These are phyloP conservation scores for Poeciliopsis retropinna DNA, from an alignment of 2,113 vertebrate species.

Conservation along the genomic window DNA sequence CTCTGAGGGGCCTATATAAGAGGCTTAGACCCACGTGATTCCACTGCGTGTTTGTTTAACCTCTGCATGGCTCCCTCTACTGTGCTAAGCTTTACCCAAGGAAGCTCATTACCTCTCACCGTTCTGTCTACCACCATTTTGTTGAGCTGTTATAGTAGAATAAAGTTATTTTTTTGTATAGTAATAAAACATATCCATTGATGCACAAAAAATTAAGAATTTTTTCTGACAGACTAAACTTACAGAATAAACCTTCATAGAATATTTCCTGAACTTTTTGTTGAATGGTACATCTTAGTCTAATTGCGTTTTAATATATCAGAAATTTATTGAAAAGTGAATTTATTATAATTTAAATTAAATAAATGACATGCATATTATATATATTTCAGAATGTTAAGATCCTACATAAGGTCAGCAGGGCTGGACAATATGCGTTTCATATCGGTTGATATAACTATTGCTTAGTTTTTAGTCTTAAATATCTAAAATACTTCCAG, in stretches of 20 bases:
- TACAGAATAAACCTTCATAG: conserved; percentile 23
- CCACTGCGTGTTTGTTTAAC: conserved; percentile 73
- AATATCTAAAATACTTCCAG: too few species aligned
- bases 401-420: too few species aligned
- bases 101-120: conserved; percentile 63
- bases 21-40: conserved; percentile 76
- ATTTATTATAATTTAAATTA: too few species aligned
- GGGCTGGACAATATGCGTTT: too few species aligned
- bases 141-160: background rate
- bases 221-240: too few species aligned
- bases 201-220: background rate
- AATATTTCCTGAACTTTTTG: conserved; percentile 63
- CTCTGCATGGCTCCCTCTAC: conserved; percentile 62
- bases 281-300: too few species aligned
- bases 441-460: too few species aligned
- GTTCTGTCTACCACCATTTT: conserved; percentile 8
- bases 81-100: conserved; percentile 58
- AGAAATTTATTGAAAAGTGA: too few species aligned
- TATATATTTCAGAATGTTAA: too few species aligned
- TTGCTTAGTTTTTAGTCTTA: too few species aligned
- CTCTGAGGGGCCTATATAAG: conserved; percentile 64
- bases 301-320: too few species aligned
- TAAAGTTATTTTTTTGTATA: background rate
- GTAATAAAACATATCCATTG: conserved; percentile 1
- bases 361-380: too few species aligned